Conservation (phyloP, 2,113 vertebrate species). For the Arothron firmamentum region DNA sequence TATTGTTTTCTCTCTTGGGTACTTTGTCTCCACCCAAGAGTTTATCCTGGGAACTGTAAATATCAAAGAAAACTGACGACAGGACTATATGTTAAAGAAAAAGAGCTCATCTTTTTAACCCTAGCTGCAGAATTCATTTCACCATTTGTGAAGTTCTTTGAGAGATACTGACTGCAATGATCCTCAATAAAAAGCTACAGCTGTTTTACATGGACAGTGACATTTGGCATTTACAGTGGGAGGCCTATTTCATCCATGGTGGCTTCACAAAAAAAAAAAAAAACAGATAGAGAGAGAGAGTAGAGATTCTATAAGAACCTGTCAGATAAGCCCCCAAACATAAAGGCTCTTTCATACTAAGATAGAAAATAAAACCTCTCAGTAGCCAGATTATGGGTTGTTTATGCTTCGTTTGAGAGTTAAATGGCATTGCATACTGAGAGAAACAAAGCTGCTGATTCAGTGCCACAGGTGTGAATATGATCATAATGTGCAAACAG, state of each 20-base stretch:
- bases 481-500: constrained; percentile 42
- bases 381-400: constrained; percentile 49
- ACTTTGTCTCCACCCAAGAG: constrained; percentile 7
- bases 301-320: constrained; percentile 32
- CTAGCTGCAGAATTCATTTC: constrained; percentile 58
- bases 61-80: too few relatives aligned
- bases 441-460: constrained; percentile 48
- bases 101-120: constrained; percentile 1
- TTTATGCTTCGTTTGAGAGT: constrained; percentile 57
- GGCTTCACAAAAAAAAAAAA: constrained; percentile 17
- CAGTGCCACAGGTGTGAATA: constrained; percentile 42
- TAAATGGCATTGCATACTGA: constrained; percentile 47
- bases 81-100: too few relatives aligned
- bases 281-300: neutral
- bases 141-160: constrained; percentile 61
- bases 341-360: constrained; percentile 37
- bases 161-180: constrained; percentile 57
- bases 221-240: constrained; percentile 57
- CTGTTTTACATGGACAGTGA: constrained; percentile 50
- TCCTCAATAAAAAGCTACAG: constrained; percentile 61
- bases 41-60: too few relatives aligned
- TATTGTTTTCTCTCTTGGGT: constrained; percentile 19
- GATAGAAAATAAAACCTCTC: constrained; percentile 24
- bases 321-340: constrained; percentile 42
- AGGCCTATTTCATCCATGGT: constrained; percentile 40